Conservation (phyloP, 2,113 vertebrate species). For the Triplophysa tibetana region DNA sequence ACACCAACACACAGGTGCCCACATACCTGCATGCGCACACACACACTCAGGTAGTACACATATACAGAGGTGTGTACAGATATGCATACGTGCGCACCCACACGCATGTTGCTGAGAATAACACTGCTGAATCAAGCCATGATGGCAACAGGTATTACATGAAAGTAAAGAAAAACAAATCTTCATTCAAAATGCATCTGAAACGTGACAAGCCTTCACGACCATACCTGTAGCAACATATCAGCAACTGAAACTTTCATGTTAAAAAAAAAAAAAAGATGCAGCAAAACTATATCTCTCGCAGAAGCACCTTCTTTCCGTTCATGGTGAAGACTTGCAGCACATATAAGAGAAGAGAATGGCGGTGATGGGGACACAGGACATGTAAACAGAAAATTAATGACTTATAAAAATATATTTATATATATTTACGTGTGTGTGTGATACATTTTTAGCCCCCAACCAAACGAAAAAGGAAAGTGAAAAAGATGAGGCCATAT, state of each 20-base stretch:
- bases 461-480: constrained; percentile 11
- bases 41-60: not conserved
- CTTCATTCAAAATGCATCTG: constrained; percentile 29
- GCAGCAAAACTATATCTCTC: not conserved
- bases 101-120: constrained; percentile 58
- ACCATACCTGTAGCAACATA: constrained; percentile 24
- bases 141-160: constrained; percentile 34
- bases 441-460: constrained; percentile 48
- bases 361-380: not conserved
- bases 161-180: constrained; percentile 18
- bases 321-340: not conserved
- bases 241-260: not conserved
- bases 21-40: constrained; percentile 16
- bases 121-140: constrained; percentile 59
- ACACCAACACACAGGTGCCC: constrained; percentile 20
- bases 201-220: constrained; percentile 24
- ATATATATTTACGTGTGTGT: constrained; percentile 29
- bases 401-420: constrained; percentile 75
- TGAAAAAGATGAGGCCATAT: constrained; percentile 1
- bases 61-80: constrained; percentile 22
- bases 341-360: not conserved
- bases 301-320: not conserved
- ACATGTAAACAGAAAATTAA: constrained; percentile 61
- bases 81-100: constrained; percentile 51
- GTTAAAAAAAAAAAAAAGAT: constrained; percentile 2